A percentile compares a stretch with the other conserved stretches of the same genome.
Evolutionary conservation across 2,888 invertebrate genomes (phyloP).

Genomic region (Drosophila dives): DNA sequence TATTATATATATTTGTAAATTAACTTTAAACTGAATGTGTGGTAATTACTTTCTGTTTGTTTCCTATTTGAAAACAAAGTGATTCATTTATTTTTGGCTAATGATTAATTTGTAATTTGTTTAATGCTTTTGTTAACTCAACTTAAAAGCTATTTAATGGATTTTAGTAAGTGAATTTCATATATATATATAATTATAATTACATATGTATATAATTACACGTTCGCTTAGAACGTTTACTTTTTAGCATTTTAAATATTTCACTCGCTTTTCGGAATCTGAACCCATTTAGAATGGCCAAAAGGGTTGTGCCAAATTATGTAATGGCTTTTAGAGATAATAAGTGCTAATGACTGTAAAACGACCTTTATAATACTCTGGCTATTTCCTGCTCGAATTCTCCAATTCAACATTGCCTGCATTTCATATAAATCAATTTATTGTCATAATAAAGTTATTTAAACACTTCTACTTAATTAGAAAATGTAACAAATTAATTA

Average conservation of each 20-base stretch:
- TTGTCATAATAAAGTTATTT: neutral
- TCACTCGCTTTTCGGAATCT: neutral
- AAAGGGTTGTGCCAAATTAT: neutral
- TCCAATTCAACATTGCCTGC: no score
- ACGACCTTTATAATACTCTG: no score
- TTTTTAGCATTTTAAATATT: slow-evolving; percentile 14
- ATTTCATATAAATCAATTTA: neutral
- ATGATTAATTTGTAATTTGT: slow-evolving; percentile 16
- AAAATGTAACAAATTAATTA: neutral
- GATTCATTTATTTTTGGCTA: slow-evolving; percentile 2
- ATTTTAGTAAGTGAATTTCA: neutral
- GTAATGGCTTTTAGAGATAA: neutral
- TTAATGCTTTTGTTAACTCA: neutral
- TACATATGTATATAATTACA: slow-evolving; percentile 8
- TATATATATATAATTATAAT: neutral
- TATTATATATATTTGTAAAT: neutral
- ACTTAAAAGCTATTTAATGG: slow-evolving; percentile 30
- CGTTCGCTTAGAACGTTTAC: slow-evolving; percentile 20
- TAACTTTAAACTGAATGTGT: neutral
- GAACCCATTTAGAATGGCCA: neutral
- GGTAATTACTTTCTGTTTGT: neutral
- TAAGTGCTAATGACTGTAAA: neutral
- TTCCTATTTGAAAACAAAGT: neutral
- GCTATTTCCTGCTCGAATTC: no score
- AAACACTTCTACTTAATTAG: neutral